Conservation (phyloP, 1,140 invertebrate species). For the Drosophila grimshawi region DNA sequence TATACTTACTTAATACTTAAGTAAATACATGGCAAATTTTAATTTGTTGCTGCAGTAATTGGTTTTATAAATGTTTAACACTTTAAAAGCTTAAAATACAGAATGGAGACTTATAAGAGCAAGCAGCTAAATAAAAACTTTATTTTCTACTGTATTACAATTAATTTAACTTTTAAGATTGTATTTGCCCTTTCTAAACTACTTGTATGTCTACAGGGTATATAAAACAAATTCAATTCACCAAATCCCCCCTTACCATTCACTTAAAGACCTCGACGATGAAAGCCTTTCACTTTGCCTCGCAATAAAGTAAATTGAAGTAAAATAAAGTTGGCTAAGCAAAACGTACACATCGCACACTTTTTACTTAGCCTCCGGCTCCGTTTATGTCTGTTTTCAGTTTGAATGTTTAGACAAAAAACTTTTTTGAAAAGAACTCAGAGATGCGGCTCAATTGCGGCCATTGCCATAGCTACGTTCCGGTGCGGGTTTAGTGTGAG, state of each 20-base stretch:
- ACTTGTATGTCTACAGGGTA: slow-evolving; percentile 1
- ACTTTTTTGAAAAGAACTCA: slow-evolving; percentile 39
- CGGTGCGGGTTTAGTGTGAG: slow-evolving; percentile 26
- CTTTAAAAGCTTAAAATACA: too few species aligned
- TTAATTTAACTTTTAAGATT: background rate
- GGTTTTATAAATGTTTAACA: too few species aligned
- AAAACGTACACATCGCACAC: slow-evolving; percentile 20
- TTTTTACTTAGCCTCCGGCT: slow-evolving; percentile 25
- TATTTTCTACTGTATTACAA: background rate
- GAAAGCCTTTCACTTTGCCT: slow-evolving; percentile 51
- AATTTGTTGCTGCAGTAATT: too few species aligned
- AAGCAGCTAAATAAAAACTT: too few species aligned
- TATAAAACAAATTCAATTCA: slow-evolving; percentile 58
- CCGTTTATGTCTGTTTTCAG: slow-evolving; percentile 41
- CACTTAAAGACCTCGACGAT: slow-evolving; percentile 46
- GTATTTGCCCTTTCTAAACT: background rate
- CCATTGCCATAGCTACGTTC: slow-evolving; percentile 37
- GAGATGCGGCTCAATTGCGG: slow-evolving; percentile 39
- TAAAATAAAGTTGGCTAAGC: slow-evolving; percentile 48
- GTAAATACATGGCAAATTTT: too few species aligned
- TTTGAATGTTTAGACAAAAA: slow-evolving; percentile 61
- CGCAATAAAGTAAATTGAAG: slow-evolving; percentile 31
- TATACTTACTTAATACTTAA: too few species aligned
- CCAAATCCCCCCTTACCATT: background rate
- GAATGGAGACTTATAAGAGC: too few species aligned